Conservation (phyloP, 2,113 vertebrate species). For the Panurus biarmicus region DNA sequence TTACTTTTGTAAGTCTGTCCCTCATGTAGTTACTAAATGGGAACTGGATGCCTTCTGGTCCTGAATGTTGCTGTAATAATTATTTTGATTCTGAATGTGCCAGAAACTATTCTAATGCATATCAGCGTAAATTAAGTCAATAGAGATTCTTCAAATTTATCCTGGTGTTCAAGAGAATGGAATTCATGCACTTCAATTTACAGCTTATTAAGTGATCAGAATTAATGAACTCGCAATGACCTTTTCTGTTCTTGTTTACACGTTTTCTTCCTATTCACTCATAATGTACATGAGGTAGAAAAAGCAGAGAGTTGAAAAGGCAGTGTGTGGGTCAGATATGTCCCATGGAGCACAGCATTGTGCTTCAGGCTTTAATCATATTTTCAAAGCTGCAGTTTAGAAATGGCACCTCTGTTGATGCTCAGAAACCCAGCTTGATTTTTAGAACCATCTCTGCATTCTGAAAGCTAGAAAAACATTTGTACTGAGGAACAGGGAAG, state of each 20-base stretch:
- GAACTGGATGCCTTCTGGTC: not conserved
- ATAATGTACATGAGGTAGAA: slow-evolving; percentile 19
- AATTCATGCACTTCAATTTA: slow-evolving; percentile 57
- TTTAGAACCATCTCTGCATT: not conserved
- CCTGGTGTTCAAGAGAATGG: slow-evolving; percentile 54
- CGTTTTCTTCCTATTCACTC: slow-evolving; percentile 10
- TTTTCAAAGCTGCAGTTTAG: not conserved
- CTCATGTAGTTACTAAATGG: not conserved
- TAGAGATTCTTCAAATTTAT: slow-evolving; percentile 50
- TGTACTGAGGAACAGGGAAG: not conserved
- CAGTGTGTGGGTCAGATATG: slow-evolving; percentile 18
- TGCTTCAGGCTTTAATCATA: not conserved
- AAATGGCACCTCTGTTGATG: not conserved
- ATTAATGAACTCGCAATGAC: slow-evolving; percentile 47
- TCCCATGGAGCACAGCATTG: slow-evolving; percentile 41
- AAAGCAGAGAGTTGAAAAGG: slow-evolving; percentile 44
- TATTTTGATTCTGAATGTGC: slow-evolving; percentile 36
- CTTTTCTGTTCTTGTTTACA: slow-evolving; percentile 56
- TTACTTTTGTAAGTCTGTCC: not conserved
- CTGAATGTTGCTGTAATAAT: slow-evolving; percentile 18
- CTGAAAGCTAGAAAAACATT: not conserved
- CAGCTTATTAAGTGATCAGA: slow-evolving; percentile 61
- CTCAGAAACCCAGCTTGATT: not conserved
- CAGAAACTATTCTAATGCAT: slow-evolving; percentile 58
- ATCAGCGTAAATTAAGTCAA: slow-evolving; percentile 45